Evolutionary conservation across 2,797 vertebrate genomes (phyloP).

Genomic region (Novumbra hubbsi): DNA sequence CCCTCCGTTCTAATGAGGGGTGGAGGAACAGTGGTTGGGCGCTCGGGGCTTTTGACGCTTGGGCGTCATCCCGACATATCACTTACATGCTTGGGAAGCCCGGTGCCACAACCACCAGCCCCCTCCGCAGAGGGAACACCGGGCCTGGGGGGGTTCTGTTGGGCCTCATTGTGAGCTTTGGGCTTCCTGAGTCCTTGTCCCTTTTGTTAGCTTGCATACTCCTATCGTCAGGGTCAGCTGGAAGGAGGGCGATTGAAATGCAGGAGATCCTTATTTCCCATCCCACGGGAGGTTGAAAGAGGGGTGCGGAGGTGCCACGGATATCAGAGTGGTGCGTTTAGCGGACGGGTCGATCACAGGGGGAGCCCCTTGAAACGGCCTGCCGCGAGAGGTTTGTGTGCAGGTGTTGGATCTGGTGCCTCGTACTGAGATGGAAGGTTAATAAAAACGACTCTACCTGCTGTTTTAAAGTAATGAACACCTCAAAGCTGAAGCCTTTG

Average conservation of each 20-base stretch:
- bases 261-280: constrained; percentile 24
- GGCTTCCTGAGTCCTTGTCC: constrained; percentile 10
- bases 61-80: constrained; percentile 46
- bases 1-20: constrained; percentile 37
- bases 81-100: constrained; percentile 60
- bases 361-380: background rate
- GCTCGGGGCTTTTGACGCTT: constrained; percentile 9
- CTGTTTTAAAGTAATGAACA: background rate
- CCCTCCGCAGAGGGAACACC: background rate
- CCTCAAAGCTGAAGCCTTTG: background rate
- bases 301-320: constrained; percentile 27
- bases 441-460: background rate
- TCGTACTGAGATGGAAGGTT: background rate
- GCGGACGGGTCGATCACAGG: constrained; percentile 18
- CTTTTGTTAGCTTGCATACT: background rate
- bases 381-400: constrained; percentile 6
- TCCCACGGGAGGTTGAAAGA: constrained; percentile 15
- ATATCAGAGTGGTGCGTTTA: constrained; percentile 41
- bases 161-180: background rate
- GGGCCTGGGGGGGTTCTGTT: constrained; percentile 22
- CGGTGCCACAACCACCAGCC: constrained; percentile 13
- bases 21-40: constrained; percentile 44
- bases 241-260: constrained; percentile 15
- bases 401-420: background rate
- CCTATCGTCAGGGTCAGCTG: background rate